Evolutionary conservation across 2,888 invertebrate genomes (phyloP), one percentile per base, ranked within the genome.

Genomic region (Paralinhomoeus sp.): DNA sequence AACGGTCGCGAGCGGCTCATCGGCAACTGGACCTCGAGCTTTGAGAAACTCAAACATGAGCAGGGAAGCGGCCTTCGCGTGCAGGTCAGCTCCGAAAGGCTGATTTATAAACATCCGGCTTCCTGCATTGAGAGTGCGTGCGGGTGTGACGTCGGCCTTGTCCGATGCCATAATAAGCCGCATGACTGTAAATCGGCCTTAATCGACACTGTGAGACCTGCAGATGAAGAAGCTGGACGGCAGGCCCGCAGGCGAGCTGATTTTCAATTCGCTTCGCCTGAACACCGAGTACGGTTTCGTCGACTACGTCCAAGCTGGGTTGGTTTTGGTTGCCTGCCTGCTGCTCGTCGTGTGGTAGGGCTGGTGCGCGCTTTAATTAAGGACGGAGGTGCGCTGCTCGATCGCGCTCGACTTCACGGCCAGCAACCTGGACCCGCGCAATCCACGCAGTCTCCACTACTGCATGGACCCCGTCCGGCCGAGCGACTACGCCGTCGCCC

Each of bases 351-450:
- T n/a, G n/a, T n/a, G n/a, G n/a, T n/a, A n/a, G n/a, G n/a, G n/a
- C n/a, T n/a, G n/a, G 27, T 12, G 27, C 27, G 27, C 27, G 12
- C 7, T 27, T 27, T 27, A 9, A 27, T 27, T 5, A 43, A 63
- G 64, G 35, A 58, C 57, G 43, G 58, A 65, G 52, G 54, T 65
- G 48, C 57, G 62, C 47, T 64, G 61, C 48, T 63, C 64, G 24
- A 58, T 65, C 13, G 64, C 65, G 1, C 54, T 65, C 22, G 65
- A 65, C 51, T 65, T 65, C 53, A 65, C 65, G 36, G 63, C 63
- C 1, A 64, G 63, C 13, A 65, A 65, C 52, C 64, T 64, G 1
- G 57, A 62, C 47, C 64, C 64, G 3, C 42, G 49, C 3, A 42
- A 48, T 22, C 53, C 60, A 15, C 51, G 53, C 3, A 51, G 55